Evolutionary conservation across 2,113 vertebrate species (phyloP).

Genomic region (Petaurus breviceps): DNA sequence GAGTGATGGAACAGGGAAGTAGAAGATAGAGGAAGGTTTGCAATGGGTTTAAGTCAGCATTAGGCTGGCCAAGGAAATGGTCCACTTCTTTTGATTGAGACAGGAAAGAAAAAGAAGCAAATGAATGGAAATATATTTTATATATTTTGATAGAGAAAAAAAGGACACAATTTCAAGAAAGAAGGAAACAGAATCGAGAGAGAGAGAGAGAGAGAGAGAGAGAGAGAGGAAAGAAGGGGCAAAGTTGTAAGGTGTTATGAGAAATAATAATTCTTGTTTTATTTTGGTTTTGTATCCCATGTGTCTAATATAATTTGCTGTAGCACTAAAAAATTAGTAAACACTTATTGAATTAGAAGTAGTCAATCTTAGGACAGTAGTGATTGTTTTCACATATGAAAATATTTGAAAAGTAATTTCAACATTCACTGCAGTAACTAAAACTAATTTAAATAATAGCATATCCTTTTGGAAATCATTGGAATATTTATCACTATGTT

Average conservation of each 20-base stretch:
- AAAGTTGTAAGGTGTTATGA: not conserved
- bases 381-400: not conserved
- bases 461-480: not conserved
- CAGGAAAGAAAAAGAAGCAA: not conserved
- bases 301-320: not conserved
- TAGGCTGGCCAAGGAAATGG: not conserved
- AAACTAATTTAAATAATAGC: not conserved
- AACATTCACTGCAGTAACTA: not conserved
- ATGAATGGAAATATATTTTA: not conserved
- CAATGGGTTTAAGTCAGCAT: not conserved
- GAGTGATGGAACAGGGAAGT: not conserved
- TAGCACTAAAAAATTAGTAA: not conserved
- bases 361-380: not conserved
- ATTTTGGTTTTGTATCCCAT: not conserved
- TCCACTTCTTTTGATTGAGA: not conserved
- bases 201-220: no score
- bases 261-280: not conserved
- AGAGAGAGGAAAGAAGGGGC: not conserved
- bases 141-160: not conserved
- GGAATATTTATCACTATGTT: not conserved
- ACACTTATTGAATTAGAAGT: not conserved
- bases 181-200: not conserved
- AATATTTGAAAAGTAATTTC: not conserved
- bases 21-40: not conserved
- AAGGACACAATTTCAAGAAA: not conserved